Conservation (phyloP, 92 coral and sea anemone genomes). For the Scolanthus callimorphus region DNA sequence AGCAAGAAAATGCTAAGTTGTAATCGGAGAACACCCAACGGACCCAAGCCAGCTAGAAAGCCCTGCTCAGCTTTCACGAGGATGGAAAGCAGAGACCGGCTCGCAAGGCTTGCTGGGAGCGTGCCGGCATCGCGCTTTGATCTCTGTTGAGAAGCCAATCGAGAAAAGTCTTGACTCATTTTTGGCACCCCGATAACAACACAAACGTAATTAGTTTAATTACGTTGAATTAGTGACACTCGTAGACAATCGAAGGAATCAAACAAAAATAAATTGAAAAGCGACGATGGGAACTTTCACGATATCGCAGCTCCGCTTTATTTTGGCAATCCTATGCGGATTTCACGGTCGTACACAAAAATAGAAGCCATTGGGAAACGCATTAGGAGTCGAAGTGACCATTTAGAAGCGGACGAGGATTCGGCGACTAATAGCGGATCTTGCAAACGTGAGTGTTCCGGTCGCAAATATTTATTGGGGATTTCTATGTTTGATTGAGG, state of each 20-base stretch:
- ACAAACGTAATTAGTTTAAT: slow-evolving; percentile 89
- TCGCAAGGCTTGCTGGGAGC: slow-evolving; percentile 72
- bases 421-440: neutral
- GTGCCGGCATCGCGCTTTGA: slow-evolving; percentile 66
- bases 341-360: no score
- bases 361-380: no score
- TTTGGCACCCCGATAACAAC: slow-evolving; percentile 88
- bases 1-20: slow-evolving; percentile 87
- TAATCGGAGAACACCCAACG: slow-evolving; percentile 94
- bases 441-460: neutral
- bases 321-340: no score
- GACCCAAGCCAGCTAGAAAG: slow-evolving; percentile 57
- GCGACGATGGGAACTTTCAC: slow-evolving; percentile 68
- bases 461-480: neutral
- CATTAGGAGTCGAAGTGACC: no score
- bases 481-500: neutral
- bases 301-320: neutral
- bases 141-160: slow-evolving; percentile 50
- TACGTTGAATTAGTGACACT: slow-evolving; percentile 98
- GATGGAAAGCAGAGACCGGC: slow-evolving; percentile 48
- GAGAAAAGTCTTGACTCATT: slow-evolving; percentile 51
- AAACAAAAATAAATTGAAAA: slow-evolving; percentile 72
- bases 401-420: no score
- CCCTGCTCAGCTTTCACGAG: slow-evolving; percentile 81
- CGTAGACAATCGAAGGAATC: slow-evolving; percentile 92